Conservation (phyloP, 2,888 invertebrate species). For the Sturmia bella region DNA sequence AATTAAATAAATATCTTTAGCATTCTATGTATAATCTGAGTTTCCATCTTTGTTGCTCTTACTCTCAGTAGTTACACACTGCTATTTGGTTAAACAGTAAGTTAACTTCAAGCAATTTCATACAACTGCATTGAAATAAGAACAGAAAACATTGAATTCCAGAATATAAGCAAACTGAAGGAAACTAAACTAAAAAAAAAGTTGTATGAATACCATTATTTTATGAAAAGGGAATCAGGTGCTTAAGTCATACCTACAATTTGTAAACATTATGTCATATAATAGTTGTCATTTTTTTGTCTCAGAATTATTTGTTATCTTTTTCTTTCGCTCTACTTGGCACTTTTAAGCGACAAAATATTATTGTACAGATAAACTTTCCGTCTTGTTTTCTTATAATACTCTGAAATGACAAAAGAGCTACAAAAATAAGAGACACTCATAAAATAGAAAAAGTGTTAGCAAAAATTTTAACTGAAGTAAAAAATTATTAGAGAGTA, state of each 20-base stretch:
- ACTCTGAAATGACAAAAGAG: too few species aligned
- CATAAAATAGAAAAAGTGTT: too few species aligned
- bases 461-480: too few species aligned
- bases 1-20: too few species aligned
- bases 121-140: not conserved
- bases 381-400: too few species aligned
- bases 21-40: too few species aligned
- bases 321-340: not conserved
- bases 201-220: slow-evolving; percentile 31
- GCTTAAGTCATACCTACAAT: slow-evolving; percentile 28
- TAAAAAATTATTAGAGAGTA: too few species aligned
- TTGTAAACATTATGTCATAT: slow-evolving; percentile 44
- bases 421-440: too few species aligned
- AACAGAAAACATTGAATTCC: not conserved
- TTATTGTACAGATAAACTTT: not conserved
- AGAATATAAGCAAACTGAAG: too few species aligned
- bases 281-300: slow-evolving; percentile 1
- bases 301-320: not conserved
- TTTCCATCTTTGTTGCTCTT: too few species aligned
- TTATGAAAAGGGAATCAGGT: slow-evolving; percentile 31
- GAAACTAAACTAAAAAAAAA: not conserved
- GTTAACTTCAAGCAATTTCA: not conserved
- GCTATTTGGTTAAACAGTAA: too few species aligned
- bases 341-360: not conserved
- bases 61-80: too few species aligned